phyloP scores from a whole-genome alignment of 92 coral and sea anemone genomes.

The Isaurus tuberculatus region DNA sequence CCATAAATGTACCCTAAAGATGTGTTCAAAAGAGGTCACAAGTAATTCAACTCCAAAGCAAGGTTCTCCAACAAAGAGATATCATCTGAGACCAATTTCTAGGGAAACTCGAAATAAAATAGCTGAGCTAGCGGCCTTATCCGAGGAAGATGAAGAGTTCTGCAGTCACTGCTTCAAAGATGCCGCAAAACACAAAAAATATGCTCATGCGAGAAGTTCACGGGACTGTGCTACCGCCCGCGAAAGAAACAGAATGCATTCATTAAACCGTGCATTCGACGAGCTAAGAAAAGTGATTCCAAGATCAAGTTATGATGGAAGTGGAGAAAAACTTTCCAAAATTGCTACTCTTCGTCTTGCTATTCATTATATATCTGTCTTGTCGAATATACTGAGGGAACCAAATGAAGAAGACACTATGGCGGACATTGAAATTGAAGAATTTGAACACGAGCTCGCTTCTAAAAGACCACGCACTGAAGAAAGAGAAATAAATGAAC shows the following conservation, averaged over 20 bases:
- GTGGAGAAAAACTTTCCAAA: constrained; percentile 79
- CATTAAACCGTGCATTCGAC: constrained; percentile 86
- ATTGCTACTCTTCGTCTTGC: constrained; percentile 95
- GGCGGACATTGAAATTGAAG: constrained; percentile 39
- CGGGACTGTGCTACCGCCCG: constrained; percentile 94
- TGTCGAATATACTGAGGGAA: constrained; percentile 72
- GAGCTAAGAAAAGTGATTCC: constrained; percentile 90
- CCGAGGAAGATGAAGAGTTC: constrained; percentile 77
- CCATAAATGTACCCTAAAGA: not conserved
- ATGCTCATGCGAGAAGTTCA: constrained; percentile 75
- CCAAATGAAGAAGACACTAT: constrained; percentile 43
- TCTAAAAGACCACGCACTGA: constrained; percentile 53
- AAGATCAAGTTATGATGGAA: constrained; percentile 72
- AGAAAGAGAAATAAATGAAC: constrained; percentile 42
- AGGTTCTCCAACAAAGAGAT: constrained; percentile 59
- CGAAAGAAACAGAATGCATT: constrained; percentile 92
- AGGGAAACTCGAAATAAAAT: constrained; percentile 86
- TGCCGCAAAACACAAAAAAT: constrained; percentile 72
- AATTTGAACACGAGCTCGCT: constrained; percentile 31
- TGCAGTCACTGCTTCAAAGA: constrained; percentile 79
- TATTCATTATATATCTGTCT: constrained; percentile 86
- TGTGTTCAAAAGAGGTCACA: constrained; percentile 34
- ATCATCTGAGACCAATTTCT: constrained; percentile 82
- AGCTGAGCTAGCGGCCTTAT: constrained; percentile 83
- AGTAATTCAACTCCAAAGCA: not conserved